Base-by-base conservation (phyloP, 2,888 invertebrate species). In the Drosophila testacea region DNA sequence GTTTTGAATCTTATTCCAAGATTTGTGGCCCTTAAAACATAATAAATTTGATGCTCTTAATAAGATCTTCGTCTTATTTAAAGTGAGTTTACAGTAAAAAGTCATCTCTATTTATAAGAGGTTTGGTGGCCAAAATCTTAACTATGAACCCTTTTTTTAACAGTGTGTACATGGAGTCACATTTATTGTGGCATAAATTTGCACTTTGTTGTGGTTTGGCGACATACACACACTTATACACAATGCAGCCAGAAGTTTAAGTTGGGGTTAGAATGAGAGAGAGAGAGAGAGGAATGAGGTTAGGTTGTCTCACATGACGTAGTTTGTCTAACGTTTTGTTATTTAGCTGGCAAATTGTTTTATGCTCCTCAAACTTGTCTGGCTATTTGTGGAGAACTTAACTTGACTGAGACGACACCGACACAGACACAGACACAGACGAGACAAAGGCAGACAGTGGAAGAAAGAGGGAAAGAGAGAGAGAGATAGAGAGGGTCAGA, bases 101-200 rank as follows among this genome's bases (percentile, higher is more conserved):
- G 22, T 22, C 2, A 22, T 22, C 22, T 22, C 22, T 22, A 22
- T 22, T 22, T 22, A 16, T 16, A 16, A 16, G 16, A 16, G 16
- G 22, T 3, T 3, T 22, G 22, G 22, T 22, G 22, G 2, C 22
- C 22, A 22, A 22, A 22, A 22, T 22, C 22, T 3, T 1, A 22
- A 22, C 3, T 22, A 22, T 22, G 22, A 22, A 22, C 22, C 3
- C 22, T 22, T 22, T 22, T 22, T 22, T 22, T 22, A 22, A 22
- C 22, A 22, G 22, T 22, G 22, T 22, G 22, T 22, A 50, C 41
- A 66, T 61, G 62, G 66, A 41, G 44, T 55, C 67, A 73, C 81
- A 83, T 85, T 83, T 84, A 83, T 88, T 81, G 81, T 73, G 85
- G 88, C 85, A 85, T 88, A 83, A 87, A 84, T 83, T 81, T 85